These are phyloP conservation scores for Cinara cedri DNA, from an alignment of 2,888 invertebrate species.

Conservation along the genomic window DNA sequence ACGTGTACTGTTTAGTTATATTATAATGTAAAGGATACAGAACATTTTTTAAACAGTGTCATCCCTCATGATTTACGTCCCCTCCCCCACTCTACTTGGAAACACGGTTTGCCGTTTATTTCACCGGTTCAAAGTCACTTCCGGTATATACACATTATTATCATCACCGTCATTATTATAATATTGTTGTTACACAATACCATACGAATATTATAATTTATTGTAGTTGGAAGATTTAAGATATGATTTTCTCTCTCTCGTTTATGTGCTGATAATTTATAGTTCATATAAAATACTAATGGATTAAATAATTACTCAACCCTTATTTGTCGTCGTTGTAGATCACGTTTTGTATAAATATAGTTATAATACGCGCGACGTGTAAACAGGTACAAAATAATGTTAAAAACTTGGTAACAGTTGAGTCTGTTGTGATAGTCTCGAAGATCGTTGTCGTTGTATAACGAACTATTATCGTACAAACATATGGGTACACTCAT, in stretches of 20 bases:
- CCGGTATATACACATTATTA: slow-evolving; percentile 6
- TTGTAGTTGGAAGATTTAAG: neutral
- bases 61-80: neutral
- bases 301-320: neutral
- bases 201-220: slow-evolving; percentile 1
- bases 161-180: neutral
- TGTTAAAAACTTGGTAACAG: no score
- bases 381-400: no score
- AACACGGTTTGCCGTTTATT: neutral
- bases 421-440: no score
- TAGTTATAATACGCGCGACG: no score
- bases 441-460: no score
- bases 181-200: neutral
- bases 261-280: slow-evolving; percentile 3
- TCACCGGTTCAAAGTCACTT: neutral
- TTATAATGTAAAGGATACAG: neutral
- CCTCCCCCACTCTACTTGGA: neutral
- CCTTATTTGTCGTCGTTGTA: neutral
- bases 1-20: neutral
- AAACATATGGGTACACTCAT: no score
- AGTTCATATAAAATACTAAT: neutral
- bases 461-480: no score
- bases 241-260: neutral
- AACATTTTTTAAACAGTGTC: neutral
- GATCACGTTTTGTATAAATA: no score